A percentile compares a stretch with the other conserved stretches of the same genome.
phyloP scores from a whole-genome alignment of 2,797 vertebrate species.

The Triplophysa bombifrons region DNA sequence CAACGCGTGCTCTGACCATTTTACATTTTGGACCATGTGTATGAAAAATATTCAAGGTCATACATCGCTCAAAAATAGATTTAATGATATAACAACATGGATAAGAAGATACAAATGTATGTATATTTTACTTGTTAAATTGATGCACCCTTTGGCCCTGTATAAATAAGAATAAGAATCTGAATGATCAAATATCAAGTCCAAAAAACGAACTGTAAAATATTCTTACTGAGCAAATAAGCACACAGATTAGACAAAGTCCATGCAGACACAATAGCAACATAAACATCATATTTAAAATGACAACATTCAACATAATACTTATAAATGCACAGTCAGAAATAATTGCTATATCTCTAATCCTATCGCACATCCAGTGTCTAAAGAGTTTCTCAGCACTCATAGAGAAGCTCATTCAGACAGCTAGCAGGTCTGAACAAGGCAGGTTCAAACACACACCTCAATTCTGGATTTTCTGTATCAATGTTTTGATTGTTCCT shows the following conservation, averaged over 20 bases:
- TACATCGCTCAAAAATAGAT: slow-evolving; percentile 3
- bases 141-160: neutral
- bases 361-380: neutral
- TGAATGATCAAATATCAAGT: neutral
- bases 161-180: neutral
- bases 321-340: slow-evolving; percentile 22
- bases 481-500: slow-evolving; percentile 33
- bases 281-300: slow-evolving; percentile 6
- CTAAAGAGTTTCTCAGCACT: slow-evolving; percentile 38
- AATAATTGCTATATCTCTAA: slow-evolving; percentile 15
- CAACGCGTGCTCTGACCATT: slow-evolving; percentile 32
- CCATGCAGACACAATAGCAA: no score
- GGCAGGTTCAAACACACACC: slow-evolving; percentile 14
- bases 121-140: neutral
- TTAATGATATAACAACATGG: neutral
- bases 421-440: slow-evolving; percentile 17
- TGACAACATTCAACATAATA: neutral
- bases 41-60: neutral
- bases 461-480: neutral
- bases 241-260: neutral
- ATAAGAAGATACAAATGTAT: neutral
- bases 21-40: slow-evolving; percentile 55
- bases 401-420: slow-evolving; percentile 25
- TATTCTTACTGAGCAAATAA: slow-evolving; percentile 6
- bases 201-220: neutral